Percentiles rank a stretch among this genome's conserved stretches.
Evolutionary conservation across 2,113 vertebrate genomes (phyloP).

Genomic region (Empidonax traillii): DNA sequence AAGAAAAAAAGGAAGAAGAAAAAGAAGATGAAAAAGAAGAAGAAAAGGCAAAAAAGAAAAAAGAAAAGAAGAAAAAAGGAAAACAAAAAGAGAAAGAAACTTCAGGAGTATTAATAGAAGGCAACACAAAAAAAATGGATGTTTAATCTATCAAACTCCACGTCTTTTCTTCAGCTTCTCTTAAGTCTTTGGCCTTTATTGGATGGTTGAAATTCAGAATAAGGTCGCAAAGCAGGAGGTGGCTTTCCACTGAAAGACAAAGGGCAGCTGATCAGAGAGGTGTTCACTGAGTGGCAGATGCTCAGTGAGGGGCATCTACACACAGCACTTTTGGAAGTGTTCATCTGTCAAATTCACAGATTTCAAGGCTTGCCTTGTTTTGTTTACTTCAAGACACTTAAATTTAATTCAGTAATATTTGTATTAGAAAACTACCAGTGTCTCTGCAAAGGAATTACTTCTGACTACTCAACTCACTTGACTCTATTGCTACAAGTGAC

Average conservation of each 20-base stretch:
- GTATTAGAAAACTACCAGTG: not conserved
- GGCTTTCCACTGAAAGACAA: slow-evolving; percentile 76
- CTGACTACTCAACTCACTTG: not conserved
- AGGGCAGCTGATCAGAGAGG: not conserved
- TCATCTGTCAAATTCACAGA: not conserved
- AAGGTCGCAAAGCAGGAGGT: slow-evolving; percentile 86
- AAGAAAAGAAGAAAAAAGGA: not conserved
- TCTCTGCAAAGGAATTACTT: not conserved
- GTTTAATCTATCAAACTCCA: slow-evolving; percentile 26
- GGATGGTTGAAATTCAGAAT: slow-evolving; percentile 80
- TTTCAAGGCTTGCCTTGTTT: not conserved
- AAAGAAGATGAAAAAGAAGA: not conserved
- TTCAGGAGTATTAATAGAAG: not conserved
- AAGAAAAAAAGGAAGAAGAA: too few relatives aligned
- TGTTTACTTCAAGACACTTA: rapidly evolving
- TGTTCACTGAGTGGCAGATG: not conserved
- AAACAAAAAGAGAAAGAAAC: not conserved
- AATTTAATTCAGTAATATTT: not conserved
- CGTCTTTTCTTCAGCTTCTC: slow-evolving; percentile 48
- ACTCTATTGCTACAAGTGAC: not conserved
- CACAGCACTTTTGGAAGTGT: not conserved
- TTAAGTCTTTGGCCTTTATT: slow-evolving; percentile 50
- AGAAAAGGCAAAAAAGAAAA: too few relatives aligned
- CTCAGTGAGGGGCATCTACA: not conserved
- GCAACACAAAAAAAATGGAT: not conserved